A percentile compares a stretch with the other conserved stretches of the same genome.
Conservation (phyloP, 2,888 invertebrate genomes). For the Cantharis flavilabris region DNA sequence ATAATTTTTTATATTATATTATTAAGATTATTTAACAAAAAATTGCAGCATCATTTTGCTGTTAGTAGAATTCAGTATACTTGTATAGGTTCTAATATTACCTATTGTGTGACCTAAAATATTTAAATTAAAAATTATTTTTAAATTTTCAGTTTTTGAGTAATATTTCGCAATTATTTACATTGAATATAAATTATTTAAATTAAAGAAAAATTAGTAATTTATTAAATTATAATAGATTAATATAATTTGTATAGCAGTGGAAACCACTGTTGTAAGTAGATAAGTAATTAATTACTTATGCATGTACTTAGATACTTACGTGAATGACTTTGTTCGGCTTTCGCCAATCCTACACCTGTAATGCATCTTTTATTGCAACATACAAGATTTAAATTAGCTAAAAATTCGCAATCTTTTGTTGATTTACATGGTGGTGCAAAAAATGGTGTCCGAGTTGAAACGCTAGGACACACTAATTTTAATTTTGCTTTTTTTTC, state of each 20-base stretch:
- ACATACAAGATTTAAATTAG: not conserved
- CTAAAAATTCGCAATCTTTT: slow-evolving; percentile 3
- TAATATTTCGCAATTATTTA: too few species aligned
- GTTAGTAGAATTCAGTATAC: too few species aligned
- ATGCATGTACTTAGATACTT: not conserved
- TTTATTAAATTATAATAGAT: not conserved
- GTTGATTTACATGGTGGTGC: slow-evolving; percentile 3
- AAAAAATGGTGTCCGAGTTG: slow-evolving; percentile 4
- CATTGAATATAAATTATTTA: too few species aligned
- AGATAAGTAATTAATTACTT: not conserved
- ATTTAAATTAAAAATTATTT: not conserved
- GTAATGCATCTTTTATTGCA: slow-evolving; percentile 3
- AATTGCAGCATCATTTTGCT: not conserved
- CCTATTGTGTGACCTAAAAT: not conserved
- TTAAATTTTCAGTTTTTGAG: too few species aligned
- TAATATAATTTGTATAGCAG: not conserved
- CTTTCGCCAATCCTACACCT: not conserved
- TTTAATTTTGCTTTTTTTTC: not conserved
- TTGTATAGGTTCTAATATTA: too few species aligned
- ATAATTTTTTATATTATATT: too few species aligned
- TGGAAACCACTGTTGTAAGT: not conserved
- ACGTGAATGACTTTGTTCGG: slow-evolving; percentile 4
- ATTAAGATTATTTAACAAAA: not conserved
- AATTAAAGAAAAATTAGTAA: too few species aligned
- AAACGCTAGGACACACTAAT: slow-evolving; percentile 1